Conservation (phyloP, 92 coral and sea anemone species). For the Palythoa grandis region DNA sequence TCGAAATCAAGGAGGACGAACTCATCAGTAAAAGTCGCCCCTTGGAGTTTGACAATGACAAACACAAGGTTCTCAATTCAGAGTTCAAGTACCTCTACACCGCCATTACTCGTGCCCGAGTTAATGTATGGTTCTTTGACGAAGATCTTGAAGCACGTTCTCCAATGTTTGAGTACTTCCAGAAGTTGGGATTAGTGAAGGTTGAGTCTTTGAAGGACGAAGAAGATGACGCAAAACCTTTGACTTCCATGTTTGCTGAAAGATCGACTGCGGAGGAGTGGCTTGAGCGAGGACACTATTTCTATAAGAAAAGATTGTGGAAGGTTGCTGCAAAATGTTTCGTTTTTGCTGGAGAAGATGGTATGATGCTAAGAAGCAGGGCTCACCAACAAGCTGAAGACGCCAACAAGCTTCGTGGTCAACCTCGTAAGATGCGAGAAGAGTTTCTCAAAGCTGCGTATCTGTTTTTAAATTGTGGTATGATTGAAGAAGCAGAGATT, state of each 20-base stretch:
- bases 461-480: conserved; percentile 59
- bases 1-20: conserved; percentile 57
- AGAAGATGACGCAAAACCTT: conserved; percentile 42
- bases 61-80: conserved; percentile 75
- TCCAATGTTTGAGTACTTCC: conserved; percentile 77
- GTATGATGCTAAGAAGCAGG: conserved; percentile 60
- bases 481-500: conserved; percentile 69
- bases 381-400: conserved; percentile 76
- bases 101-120: conserved; percentile 80
- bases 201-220: conserved; percentile 55
- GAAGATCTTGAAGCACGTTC: conserved; percentile 71
- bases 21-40: conserved; percentile 51
- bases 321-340: conserved; percentile 67
- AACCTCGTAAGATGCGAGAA: conserved; percentile 61
- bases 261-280: conserved; percentile 70
- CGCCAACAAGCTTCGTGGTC: conserved; percentile 53
- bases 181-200: conserved; percentile 57
- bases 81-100: conserved; percentile 83
- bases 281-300: conserved; percentile 65
- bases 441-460: conserved; percentile 69
- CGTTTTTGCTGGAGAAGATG: conserved; percentile 58
- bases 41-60: conserved; percentile 67
- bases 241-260: conserved; percentile 67
- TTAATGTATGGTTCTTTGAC: conserved; percentile 83
- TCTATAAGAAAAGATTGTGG: conserved; percentile 72